A percentile compares a stretch with the other conserved stretches of the same genome.
Conservation (phyloP, 2,888 invertebrate species). For the Agrochola lota region DNA sequence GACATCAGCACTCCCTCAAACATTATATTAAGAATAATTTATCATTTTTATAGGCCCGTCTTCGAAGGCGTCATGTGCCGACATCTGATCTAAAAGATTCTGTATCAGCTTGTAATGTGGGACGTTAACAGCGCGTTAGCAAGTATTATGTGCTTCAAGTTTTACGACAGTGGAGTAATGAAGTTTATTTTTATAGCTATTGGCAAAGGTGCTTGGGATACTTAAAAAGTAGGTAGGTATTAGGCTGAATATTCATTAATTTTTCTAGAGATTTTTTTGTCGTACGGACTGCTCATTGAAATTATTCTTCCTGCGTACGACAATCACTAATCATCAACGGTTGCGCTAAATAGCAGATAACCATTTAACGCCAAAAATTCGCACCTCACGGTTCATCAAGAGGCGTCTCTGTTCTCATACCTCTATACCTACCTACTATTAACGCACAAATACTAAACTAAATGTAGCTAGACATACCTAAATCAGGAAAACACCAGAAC, state of each 20-base stretch:
- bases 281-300: not conserved
- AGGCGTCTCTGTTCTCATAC: not conserved
- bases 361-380: not conserved
- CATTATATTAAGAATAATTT: constrained; percentile 50
- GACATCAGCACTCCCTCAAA: constrained; percentile 15
- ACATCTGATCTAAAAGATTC: constrained; percentile 43
- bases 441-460: not conserved
- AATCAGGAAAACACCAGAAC: constrained; percentile 1
- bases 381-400: not conserved
- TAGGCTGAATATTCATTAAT: not conserved
- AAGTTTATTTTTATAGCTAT: constrained; percentile 42
- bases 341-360: no score
- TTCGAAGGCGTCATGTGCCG: constrained; percentile 23
- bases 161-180: constrained; percentile 47
- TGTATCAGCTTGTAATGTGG: constrained; percentile 47
- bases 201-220: constrained; percentile 24
- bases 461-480: not conserved
- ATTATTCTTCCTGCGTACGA: no score
- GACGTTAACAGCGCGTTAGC: constrained; percentile 30
- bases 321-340: not conserved
- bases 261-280: not conserved
- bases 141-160: constrained; percentile 40
- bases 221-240: not conserved
- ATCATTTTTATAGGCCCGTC: constrained; percentile 72
- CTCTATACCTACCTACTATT: constrained; percentile 1